Evolutionary conservation across 2,888 invertebrate species (phyloP).

Genomic region (Diaprepes abbreviatus): DNA sequence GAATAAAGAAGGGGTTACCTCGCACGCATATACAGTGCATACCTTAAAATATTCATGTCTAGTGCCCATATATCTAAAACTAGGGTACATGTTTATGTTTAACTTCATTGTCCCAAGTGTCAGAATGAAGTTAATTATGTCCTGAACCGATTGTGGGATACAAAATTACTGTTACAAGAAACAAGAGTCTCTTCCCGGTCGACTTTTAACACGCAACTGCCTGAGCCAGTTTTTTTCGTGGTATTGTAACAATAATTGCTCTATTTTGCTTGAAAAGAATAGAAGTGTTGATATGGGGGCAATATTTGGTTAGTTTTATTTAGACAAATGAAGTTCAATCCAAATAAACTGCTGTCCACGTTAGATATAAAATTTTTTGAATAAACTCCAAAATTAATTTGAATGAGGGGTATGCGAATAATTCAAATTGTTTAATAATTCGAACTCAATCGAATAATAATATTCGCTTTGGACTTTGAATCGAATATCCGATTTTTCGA

Average conservation of each 20-base stretch:
- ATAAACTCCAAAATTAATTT: too few relatives aligned
- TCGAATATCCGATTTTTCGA: too few relatives aligned
- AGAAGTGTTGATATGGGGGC: slow-evolving; percentile 15
- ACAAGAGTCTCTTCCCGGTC: slow-evolving; percentile 1
- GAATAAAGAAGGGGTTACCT: slow-evolving; percentile 13
- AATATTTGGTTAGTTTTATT: slow-evolving; percentile 16
- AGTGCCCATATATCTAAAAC: slow-evolving; percentile 41
- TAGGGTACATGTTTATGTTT: slow-evolving; percentile 47
- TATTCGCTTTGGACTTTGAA: too few relatives aligned
- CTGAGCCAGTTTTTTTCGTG: slow-evolving; percentile 7
- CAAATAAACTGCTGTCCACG: too few relatives aligned
- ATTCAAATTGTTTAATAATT: too few relatives aligned
- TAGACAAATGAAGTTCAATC: background rate
- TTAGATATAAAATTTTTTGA: too few relatives aligned
- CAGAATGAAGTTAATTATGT: slow-evolving; percentile 47
- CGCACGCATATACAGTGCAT: slow-evolving; percentile 1
- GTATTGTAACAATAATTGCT: slow-evolving; percentile 25
- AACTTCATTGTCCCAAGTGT: slow-evolving; percentile 43
- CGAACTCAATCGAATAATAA: too few relatives aligned
- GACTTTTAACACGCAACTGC: slow-evolving; percentile 23
- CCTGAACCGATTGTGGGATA: slow-evolving; percentile 37
- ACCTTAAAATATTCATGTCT: slow-evolving; percentile 38
- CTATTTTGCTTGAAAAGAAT: slow-evolving; percentile 23
- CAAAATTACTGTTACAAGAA: slow-evolving; percentile 24
- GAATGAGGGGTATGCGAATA: too few relatives aligned